Conservation (phyloP, 1,140 invertebrate species). For the Anastrepha obliqua region DNA sequence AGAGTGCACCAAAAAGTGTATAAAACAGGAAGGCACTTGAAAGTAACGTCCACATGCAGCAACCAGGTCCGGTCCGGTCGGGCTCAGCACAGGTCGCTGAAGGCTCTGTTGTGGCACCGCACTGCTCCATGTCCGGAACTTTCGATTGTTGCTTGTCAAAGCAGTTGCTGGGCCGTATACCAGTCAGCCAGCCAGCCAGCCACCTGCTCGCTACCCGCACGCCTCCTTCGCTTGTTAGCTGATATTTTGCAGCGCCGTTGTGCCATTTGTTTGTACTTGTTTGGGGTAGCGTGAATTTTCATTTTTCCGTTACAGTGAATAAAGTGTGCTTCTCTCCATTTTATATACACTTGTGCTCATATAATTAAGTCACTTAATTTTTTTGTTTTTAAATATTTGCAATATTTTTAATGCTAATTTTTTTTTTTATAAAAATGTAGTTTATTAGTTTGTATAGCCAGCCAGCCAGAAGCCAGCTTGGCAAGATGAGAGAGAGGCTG, state of each 20-base stretch:
- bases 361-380: no score
- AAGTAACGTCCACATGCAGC: slow-evolving; percentile 14
- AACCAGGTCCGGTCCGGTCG: not conserved
- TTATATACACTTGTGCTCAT: no score
- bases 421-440: no score
- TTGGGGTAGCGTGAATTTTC: slow-evolving; percentile 12
- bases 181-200: not conserved
- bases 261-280: not conserved
- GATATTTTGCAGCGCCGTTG: not conserved
- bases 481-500: no score
- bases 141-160: slow-evolving; percentile 30
- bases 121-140: slow-evolving; percentile 13
- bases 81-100: not conserved
- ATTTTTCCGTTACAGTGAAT: not conserved
- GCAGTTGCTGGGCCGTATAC: not conserved
- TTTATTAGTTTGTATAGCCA: no score
- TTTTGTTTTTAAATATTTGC: no score
- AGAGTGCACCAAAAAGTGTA: not conserved
- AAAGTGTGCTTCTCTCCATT: not conserved
- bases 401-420: no score
- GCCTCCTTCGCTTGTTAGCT: not conserved
- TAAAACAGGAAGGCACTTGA: slow-evolving; percentile 46
- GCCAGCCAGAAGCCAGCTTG: no score
- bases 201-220: not conserved
- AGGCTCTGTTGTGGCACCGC: not conserved